Percentiles rank a stretch among this genome's conserved stretches.
These are phyloP conservation scores for Orgyia antiqua DNA, from an alignment of 2,888 invertebrate genomes.

Conservation along the genomic window DNA sequence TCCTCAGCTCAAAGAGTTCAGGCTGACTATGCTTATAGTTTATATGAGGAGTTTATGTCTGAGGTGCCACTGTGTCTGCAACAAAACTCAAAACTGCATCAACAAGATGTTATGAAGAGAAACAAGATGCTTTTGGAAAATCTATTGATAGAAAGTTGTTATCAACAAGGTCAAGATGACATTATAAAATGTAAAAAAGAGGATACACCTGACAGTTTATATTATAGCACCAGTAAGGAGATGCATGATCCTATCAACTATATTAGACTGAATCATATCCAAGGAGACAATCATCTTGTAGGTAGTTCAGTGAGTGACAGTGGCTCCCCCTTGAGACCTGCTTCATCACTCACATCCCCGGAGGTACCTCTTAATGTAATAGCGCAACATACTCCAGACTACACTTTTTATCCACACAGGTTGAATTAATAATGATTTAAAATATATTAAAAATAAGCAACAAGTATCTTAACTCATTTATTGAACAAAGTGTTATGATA, in stretches of 20 bases:
- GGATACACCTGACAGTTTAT: slow-evolving; percentile 9
- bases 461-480: neutral
- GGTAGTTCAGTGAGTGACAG: slow-evolving; percentile 5
- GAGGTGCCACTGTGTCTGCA: slow-evolving; percentile 39
- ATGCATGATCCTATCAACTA: slow-evolving; percentile 41
- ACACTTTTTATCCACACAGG: slow-evolving; percentile 55
- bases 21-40: slow-evolving; percentile 23
- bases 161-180: slow-evolving; percentile 25
- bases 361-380: slow-evolving; percentile 5
- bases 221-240: slow-evolving; percentile 12
- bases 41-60: slow-evolving; percentile 47
- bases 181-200: slow-evolving; percentile 19
- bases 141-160: slow-evolving; percentile 29
- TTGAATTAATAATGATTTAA: slow-evolving; percentile 34
- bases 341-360: slow-evolving; percentile 5
- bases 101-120: slow-evolving; percentile 35
- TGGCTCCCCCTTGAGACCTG: slow-evolving; percentile 4
- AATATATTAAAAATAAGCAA: neutral
- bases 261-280: slow-evolving; percentile 24
- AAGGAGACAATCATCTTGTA: slow-evolving; percentile 10
- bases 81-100: slow-evolving; percentile 30
- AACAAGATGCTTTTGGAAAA: slow-evolving; percentile 33
- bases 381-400: slow-evolving; percentile 48
- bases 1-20: slow-evolving; percentile 18
- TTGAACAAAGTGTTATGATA: slow-evolving; percentile 28